Base-by-base conservation (phyloP, 2,888 invertebrate genomes). In the Apoda limacodes region DNA sequence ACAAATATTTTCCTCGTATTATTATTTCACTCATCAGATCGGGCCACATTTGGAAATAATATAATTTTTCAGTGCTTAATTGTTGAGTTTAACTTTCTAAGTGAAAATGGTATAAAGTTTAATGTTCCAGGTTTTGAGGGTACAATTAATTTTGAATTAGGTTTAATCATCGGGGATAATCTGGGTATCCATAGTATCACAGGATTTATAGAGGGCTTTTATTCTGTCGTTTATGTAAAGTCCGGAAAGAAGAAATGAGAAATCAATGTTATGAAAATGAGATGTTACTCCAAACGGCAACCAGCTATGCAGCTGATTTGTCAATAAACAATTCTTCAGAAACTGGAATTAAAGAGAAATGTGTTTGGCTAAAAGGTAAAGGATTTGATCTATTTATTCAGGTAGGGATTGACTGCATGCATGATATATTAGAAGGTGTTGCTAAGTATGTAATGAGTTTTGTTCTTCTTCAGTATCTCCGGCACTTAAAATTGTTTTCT, bases 341-440 rank as follows among this genome's bases (percentile, higher is more conserved):
- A 4, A 13, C 28, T 5, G 28, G 28, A 4, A 5, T 28, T 2
- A 28, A 28, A 22, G 22, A 28, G 17, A 28, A 37, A 28, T 39
- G 40, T 25, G 26, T 30, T 5, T 40, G 39, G 40, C 11, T 39
- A 7, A 5, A 12, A 9, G 22, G 40, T 4, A 28, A 27, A n/a
- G 12, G 28, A n/a, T 43, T 43, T 25, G 26, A 32, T 34, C 19
- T 43, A 11, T 40, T 39, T 24, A 28, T 40, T 5, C 34, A 40
- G 5, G 30, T 41, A 10, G 40, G 32, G 2, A 34, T 43, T 2
- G 43, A 43, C 9, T 12, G 22, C 2, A 35, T 43, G 35, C 40
- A 43, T 25, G 42, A 43, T 19, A 22, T 34, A 9, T 15, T 43
- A 2, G 40, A 41, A 27, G 38, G 41, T n/a, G 40, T 37, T 10